Base-by-base conservation (phyloP, 53 echinoderm and acorn worm genomes). In the Apostichopus leukothele region DNA sequence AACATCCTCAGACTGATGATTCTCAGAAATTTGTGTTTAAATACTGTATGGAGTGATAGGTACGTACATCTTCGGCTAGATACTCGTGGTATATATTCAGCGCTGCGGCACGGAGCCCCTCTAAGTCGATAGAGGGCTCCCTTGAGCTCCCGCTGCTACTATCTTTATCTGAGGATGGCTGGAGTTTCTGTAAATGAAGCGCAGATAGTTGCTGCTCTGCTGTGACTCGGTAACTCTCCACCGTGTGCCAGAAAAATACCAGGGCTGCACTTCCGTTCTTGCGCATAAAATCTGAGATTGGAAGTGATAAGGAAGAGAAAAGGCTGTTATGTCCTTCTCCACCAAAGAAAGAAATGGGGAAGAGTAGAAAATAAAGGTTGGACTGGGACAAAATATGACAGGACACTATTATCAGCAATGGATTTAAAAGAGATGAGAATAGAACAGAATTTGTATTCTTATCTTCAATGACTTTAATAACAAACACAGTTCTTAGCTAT, bases 151-250 rank as follows among this genome's bases (percentile, higher is more conserved):
- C 88, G 55, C 90, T 92, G 76, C 89, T 90, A 80, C 74, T 80
- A 73, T 91, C 88, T 74, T 61, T 80, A 66, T 91, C 88, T 53
- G 88, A 87, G 76, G 92, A 74, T 9, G 89, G 90, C 84, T 95
- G 90, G 2, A 94, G 61, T 84, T 94, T 92, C 83, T 91, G 91
- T 27, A 98, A 88, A 86, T 98, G 95, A 63, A 95, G 67, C 11
- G 93, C 95, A 0, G 95, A 94, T 6, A 98, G 93, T 67, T 98
- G 95, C 84, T 98, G 98, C 86, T 98, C 98, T 6, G 98, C 98
- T 89, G 92, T 98, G 4, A 93, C 98, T 76, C 95, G 75, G 91
- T 93, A 98, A 27, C 94, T 90, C 87, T 98, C 98, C 74, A 98
- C 91, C 8, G 98, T 98, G 75, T 94, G 95, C 94, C 94, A 98